Evolutionary conservation across 2,113 vertebrate species (phyloP).

Genomic region (Bubo scandiacus): DNA sequence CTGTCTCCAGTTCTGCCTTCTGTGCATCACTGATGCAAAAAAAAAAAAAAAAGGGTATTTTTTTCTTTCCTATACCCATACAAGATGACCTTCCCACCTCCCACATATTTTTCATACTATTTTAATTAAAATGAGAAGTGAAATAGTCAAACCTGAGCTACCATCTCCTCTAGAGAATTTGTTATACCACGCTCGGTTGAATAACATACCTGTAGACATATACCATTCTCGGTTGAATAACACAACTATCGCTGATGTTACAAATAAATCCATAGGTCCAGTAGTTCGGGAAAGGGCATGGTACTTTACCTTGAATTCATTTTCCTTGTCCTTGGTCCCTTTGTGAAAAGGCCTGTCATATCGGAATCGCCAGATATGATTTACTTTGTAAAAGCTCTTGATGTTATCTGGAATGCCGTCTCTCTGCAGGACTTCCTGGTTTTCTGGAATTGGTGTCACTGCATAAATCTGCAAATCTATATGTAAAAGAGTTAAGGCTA

Average conservation of each 20-base stretch:
- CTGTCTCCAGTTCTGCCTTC: background rate
- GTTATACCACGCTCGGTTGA: background rate
- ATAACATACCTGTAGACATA: background rate
- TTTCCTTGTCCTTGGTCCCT: slow-evolving; percentile 98
- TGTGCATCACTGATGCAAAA: background rate
- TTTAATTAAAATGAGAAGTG: background rate
- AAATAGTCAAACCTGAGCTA: background rate
- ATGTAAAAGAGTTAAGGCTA: slow-evolving; percentile 75
- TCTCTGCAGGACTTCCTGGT: slow-evolving; percentile 93
- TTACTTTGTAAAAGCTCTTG: slow-evolving; percentile 99
- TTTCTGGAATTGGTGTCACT: slow-evolving; percentile 96
- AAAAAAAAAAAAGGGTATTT: accelerated
- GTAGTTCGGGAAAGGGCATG: background rate
- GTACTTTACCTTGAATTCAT: slow-evolving; percentile 97
- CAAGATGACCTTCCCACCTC: background rate
- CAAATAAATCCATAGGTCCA: background rate
- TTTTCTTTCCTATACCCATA: background rate
- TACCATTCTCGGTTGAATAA: background rate
- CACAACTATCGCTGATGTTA: background rate
- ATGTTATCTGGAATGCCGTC: slow-evolving; percentile 97
- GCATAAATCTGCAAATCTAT: slow-evolving; percentile 98
- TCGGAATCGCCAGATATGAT: slow-evolving; percentile 97
- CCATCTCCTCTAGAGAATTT: background rate
- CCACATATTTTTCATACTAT: background rate
- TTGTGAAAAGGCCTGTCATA: slow-evolving; percentile 98